Percentiles rank a stretch among this genome's conserved stretches.
These are phyloP conservation scores for Lepidurus apus DNA, from an alignment of 1,140 invertebrate genomes.

Conservation along the genomic window DNA sequence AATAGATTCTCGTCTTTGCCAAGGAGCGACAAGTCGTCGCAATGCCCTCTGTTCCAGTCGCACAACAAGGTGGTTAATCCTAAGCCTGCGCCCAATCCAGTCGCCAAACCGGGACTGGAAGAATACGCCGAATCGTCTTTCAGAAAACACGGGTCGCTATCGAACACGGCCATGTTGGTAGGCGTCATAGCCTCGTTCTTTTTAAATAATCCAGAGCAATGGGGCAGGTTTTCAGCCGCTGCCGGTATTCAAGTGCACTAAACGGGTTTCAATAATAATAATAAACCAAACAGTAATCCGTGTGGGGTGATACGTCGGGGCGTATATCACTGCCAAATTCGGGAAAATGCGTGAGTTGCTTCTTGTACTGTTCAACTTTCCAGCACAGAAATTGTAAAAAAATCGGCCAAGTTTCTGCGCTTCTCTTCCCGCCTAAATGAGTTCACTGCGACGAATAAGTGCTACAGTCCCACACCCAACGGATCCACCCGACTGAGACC, in stretches of 20 bases:
- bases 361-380: background rate
- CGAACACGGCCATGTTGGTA: background rate
- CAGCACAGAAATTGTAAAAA: background rate
- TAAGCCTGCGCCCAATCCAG: background rate
- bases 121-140: constrained; percentile 15
- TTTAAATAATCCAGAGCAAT: background rate
- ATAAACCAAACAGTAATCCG: background rate
- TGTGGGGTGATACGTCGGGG: background rate
- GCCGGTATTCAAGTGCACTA: background rate
- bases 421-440: constrained; percentile 6
- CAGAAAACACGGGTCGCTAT: constrained; percentile 9
- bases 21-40: background rate
- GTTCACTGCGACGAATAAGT: background rate
- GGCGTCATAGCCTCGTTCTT: background rate
- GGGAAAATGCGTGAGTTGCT: background rate
- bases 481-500: constrained; percentile 7
- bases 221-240: background rate
- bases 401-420: background rate
- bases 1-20: background rate
- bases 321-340: too few species aligned
- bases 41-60: background rate
- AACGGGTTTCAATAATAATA: background rate
- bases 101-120: background rate
- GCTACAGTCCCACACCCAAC: background rate
- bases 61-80: background rate